A percentile compares a stretch with the other conserved stretches of the same genome.
These are phyloP conservation scores for Eurytoma californica DNA, from an alignment of 2,888 invertebrate genomes.

Conservation along the genomic window DNA sequence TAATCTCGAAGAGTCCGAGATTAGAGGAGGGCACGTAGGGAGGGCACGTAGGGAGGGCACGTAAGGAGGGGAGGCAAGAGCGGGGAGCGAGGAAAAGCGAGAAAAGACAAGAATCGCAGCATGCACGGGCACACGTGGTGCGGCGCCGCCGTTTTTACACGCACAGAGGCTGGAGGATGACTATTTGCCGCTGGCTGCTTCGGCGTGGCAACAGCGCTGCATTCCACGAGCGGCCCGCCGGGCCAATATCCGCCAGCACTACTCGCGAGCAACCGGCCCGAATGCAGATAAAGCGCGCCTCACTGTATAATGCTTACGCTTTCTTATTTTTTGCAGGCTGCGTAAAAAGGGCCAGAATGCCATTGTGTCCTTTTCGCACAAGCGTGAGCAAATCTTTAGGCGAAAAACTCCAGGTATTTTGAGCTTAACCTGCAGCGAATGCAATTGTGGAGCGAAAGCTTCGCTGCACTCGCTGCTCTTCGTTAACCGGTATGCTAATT, in stretches of 20 bases:
- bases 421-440: no score
- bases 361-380: no score
- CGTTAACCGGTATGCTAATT: no score
- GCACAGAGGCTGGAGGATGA: conserved; percentile 3
- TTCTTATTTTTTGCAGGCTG: no score
- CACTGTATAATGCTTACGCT: neutral
- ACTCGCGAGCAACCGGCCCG: neutral
- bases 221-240: neutral
- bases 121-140: conserved; percentile 1
- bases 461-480: no score
- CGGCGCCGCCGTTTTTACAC: neutral
- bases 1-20: conserved; percentile 53
- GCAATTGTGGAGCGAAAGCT: no score
- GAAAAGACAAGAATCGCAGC: conserved; percentile 13
- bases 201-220: no score
- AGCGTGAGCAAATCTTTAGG: no score
- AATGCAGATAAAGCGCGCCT: neutral
- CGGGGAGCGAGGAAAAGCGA: neutral
- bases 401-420: no score
- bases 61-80: neutral
- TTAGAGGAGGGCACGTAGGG: conserved; percentile 13
- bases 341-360: no score
- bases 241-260: conserved; percentile 24
- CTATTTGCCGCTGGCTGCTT: neutral
- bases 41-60: neutral